Evolutionary conservation across 2,888 invertebrate genomes (phyloP).

Genomic region (Agriotes lineatus): DNA sequence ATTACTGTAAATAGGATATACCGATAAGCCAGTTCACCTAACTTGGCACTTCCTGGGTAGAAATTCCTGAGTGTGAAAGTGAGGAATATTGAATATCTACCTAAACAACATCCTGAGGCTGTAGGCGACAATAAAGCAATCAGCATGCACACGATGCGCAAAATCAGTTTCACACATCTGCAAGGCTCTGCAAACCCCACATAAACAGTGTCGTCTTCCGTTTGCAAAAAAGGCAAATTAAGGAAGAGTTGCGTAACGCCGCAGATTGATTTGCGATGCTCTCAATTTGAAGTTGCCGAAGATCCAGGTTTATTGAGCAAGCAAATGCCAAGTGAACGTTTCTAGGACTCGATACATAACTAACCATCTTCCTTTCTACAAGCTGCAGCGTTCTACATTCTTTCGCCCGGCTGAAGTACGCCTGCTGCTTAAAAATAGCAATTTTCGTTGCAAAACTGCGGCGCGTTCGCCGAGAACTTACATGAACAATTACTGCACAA

Average conservation of each 20-base stretch:
- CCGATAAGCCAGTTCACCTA: too few species aligned
- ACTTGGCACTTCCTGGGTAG: constrained; percentile 1
- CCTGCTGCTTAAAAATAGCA: constrained; percentile 5
- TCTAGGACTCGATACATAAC: constrained; percentile 8
- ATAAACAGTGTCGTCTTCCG: too few species aligned
- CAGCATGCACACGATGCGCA: too few species aligned
- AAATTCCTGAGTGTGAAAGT: constrained; percentile 16
- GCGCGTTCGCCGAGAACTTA: too few species aligned
- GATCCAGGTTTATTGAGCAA: constrained; percentile 3
- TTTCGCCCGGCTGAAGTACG: not conserved
- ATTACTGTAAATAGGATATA: too few species aligned
- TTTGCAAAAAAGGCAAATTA: not conserved
- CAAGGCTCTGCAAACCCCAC: too few species aligned
- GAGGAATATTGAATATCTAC: not conserved
- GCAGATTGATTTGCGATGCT: constrained; percentile 5
- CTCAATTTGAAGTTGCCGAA: not conserved
- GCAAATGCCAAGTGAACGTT: constrained; percentile 19
- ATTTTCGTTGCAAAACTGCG: constrained; percentile 12
- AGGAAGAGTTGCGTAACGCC: constrained; percentile 16
- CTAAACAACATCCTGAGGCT: too few species aligned
- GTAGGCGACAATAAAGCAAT: too few species aligned
- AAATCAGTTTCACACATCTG: too few species aligned
- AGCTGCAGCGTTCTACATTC: constrained; percentile 13
- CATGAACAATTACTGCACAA: too few species aligned
- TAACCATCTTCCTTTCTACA: constrained; percentile 20